Conservation (phyloP, 2,797 vertebrate species). For the Pseudocheirus occidentalis region DNA sequence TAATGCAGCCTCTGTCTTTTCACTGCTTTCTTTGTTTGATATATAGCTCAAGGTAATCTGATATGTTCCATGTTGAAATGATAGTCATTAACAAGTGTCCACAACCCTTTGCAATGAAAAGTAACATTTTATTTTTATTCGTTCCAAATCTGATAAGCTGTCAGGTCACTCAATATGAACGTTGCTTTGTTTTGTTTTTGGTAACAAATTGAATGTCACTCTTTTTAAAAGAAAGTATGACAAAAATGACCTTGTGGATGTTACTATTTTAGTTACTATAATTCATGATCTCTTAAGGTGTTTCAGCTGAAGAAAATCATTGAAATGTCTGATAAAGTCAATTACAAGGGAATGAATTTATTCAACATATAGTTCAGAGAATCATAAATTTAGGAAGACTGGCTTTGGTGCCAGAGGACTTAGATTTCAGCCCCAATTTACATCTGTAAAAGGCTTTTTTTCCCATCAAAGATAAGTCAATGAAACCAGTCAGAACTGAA, state of each 20-base stretch:
- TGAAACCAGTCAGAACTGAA: not conserved
- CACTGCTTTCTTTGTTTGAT: not conserved
- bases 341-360: not conserved
- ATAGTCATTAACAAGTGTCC: not conserved
- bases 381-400: not conserved
- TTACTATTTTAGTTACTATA: slow-evolving; percentile 16
- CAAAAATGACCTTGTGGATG: slow-evolving; percentile 26
- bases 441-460: not conserved
- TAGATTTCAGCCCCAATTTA: not conserved
- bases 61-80: slow-evolving; percentile 38
- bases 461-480: not conserved
- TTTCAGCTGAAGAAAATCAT: not conserved
- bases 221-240: slow-evolving; percentile 16
- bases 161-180: slow-evolving; percentile 16
- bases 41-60: not conserved
- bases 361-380: not conserved
- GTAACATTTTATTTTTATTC: not conserved
- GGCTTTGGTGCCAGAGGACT: not conserved
- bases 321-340: not conserved
- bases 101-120: slow-evolving; percentile 21
- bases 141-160: slow-evolving; percentile 40
- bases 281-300: not conserved
- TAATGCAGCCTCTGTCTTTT: slow-evolving; percentile 4
- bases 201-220: slow-evolving; percentile 42
- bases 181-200: not conserved